Percentiles rank a stretch among this genome's conserved stretches.
Evolutionary conservation across 2,888 invertebrate species (phyloP).

Genomic region (Octonoba sinensis): DNA sequence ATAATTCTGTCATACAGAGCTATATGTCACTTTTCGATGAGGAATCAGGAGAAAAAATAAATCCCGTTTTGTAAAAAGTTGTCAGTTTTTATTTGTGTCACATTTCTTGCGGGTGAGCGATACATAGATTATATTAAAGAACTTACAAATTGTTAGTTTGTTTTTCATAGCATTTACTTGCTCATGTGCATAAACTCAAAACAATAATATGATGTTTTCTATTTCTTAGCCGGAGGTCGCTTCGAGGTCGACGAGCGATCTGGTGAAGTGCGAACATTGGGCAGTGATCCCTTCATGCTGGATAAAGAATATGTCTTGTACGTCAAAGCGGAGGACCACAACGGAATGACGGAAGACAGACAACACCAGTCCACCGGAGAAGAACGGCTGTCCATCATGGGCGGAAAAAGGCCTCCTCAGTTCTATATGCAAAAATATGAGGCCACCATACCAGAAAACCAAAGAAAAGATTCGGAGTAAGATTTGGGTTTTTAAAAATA

Average conservation of each 20-base stretch:
- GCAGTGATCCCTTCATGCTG: constrained; percentile 90
- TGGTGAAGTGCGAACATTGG: constrained; percentile 90
- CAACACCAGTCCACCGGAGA: constrained; percentile 92
- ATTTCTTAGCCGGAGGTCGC: constrained; percentile 75
- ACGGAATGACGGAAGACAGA: constrained; percentile 90
- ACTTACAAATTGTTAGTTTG: too few species aligned
- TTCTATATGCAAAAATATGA: constrained; percentile 96
- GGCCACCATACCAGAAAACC: constrained; percentile 95
- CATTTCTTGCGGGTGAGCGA: too few species aligned
- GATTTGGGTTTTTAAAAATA: constrained; percentile 34
- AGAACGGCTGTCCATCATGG: constrained; percentile 91
- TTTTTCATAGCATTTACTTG: too few species aligned
- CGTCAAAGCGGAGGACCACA: constrained; percentile 96
- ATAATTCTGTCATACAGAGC: too few species aligned
- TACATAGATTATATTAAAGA: too few species aligned
- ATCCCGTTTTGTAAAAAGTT: too few species aligned
- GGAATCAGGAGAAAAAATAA: too few species aligned
- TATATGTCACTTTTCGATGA: too few species aligned
- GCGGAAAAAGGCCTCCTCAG: constrained; percentile 97
- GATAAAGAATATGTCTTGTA: constrained; percentile 97
- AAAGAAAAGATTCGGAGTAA: constrained; percentile 97
- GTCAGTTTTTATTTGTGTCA: too few species aligned
- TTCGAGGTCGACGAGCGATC: constrained; percentile 92
- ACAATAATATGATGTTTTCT: background rate
- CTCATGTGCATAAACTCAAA: too few species aligned